These are phyloP conservation scores for Proteles cristata DNA, from an alignment of 2,113 vertebrate genomes.

Conservation along the genomic window DNA sequence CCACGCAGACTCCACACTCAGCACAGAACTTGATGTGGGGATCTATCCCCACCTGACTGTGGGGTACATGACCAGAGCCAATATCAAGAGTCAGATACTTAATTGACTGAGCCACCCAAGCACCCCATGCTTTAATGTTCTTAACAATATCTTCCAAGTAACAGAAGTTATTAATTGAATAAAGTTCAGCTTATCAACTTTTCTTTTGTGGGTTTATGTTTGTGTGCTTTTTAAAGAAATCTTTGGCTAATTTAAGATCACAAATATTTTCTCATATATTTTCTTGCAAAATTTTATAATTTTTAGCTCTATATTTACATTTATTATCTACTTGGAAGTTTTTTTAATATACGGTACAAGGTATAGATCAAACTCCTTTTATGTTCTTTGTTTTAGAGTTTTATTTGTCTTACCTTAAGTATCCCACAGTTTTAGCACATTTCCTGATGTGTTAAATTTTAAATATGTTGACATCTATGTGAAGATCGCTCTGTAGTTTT, in stretches of 20 bases:
- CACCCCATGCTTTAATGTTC: not conserved
- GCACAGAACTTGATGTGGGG: too few species aligned
- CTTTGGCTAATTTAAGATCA: not conserved
- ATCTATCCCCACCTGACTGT: too few species aligned
- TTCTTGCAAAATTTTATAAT: not conserved
- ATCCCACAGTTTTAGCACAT: not conserved
- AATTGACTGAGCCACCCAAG: too few species aligned
- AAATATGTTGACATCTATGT: not conserved
- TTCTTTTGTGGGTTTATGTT: not conserved
- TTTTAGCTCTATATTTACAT: not conserved
- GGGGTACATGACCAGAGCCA: too few species aligned
- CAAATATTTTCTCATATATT: not conserved
- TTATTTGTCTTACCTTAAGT: not conserved
- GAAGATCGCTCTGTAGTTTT: not conserved
- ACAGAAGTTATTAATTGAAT: not conserved
- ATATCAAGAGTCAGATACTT: too few species aligned
- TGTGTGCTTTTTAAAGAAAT: not conserved
- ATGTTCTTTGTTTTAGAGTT: not conserved
- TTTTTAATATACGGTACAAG: not conserved
- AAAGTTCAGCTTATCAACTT: not conserved
- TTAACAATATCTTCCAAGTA: not conserved
- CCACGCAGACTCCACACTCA: too few species aligned
- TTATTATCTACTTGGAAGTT: not conserved
- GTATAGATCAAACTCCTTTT: not conserved
- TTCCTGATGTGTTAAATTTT: not conserved